Conservation (phyloP, 2,888 invertebrate species). For the Tiliacea aurago region DNA sequence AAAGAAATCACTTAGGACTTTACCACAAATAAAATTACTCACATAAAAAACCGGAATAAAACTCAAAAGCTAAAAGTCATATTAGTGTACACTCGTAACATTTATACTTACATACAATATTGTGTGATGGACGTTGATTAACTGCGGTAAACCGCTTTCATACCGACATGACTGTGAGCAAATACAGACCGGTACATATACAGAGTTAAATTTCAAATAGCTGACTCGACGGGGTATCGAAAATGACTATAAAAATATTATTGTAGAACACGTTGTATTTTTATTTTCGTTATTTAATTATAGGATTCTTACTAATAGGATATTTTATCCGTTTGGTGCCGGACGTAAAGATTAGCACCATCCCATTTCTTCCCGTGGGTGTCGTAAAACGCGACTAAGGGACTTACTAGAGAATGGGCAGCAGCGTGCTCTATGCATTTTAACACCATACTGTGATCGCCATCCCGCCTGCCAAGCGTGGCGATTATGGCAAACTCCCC, state of each 20-base stretch:
- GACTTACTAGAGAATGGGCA: too few relatives aligned
- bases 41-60: background rate
- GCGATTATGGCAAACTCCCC: too few relatives aligned
- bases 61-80: background rate
- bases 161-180: conserved; percentile 5
- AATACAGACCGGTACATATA: conserved; percentile 17
- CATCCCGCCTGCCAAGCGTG: too few relatives aligned
- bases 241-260: background rate
- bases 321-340: too few relatives aligned
- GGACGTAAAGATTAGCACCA: too few relatives aligned
- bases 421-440: too few relatives aligned
- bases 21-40: background rate
- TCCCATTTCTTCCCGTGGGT: too few relatives aligned
- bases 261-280: background rate
- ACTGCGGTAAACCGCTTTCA: conserved; percentile 38
- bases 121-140: conserved; percentile 28
- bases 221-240: conserved; percentile 2
- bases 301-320: too few relatives aligned
- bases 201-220: conserved; percentile 20
- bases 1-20: background rate
- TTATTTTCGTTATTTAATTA: background rate
- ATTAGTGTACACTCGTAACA: background rate
- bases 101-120: conserved; percentile 16
- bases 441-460: too few relatives aligned
- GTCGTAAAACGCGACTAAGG: too few relatives aligned